phyloP scores from a whole-genome alignment of 2,113 vertebrate species.

The Opisthocomus hoazin region DNA sequence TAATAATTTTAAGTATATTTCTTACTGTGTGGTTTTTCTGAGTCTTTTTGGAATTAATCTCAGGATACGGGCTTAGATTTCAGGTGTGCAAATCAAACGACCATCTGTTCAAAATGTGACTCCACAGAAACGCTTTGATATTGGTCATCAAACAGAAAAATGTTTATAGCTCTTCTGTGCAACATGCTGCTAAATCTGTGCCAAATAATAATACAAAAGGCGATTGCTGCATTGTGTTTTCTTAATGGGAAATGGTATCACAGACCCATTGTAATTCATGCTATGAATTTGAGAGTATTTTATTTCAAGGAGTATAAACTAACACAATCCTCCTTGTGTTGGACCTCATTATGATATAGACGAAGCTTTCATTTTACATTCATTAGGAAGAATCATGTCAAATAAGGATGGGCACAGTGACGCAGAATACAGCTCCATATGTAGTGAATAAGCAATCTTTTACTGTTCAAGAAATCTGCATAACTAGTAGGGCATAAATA shows the following conservation, averaged over 20 bases:
- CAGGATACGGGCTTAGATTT: not conserved
- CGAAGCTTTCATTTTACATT: not conserved
- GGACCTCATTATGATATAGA: not conserved
- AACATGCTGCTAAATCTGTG: not conserved
- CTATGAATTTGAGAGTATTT: not conserved
- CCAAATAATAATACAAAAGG: not conserved
- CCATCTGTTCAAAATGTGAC: not conserved
- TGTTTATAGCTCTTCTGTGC: not conserved
- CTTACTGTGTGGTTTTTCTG: not conserved
- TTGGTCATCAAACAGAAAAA: not conserved
- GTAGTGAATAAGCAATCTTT: not conserved
- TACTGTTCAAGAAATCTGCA: not conserved
- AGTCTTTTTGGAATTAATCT: not conserved
- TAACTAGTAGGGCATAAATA: not conserved
- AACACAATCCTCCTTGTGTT: not conserved
- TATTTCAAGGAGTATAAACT: not conserved
- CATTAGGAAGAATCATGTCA: not conserved
- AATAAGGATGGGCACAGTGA: not conserved
- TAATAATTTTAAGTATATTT: not conserved
- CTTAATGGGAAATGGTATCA: not conserved
- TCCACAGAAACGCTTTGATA: not conserved
- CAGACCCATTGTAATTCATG: not conserved
- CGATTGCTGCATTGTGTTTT: not conserved
- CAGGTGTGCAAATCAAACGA: not conserved
- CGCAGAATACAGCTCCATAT: not conserved